These are phyloP conservation scores for Nematolebias whitei DNA, from an alignment of 2,113 vertebrate species.

Conservation along the genomic window DNA sequence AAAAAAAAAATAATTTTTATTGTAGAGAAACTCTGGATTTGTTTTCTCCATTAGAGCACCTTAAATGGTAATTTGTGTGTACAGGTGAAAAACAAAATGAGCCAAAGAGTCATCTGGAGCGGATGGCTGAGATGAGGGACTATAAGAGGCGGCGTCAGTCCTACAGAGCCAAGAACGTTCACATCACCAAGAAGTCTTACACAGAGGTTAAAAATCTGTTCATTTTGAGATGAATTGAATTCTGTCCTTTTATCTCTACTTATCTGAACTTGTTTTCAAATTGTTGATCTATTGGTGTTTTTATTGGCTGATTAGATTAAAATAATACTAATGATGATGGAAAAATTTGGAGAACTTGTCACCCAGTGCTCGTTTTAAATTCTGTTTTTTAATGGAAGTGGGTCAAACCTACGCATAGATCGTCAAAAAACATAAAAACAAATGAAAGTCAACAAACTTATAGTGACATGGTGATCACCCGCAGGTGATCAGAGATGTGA, in stretches of 20 bases:
- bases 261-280: background rate
- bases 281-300: too few relatives aligned
- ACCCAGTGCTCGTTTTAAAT: too few relatives aligned
- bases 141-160: conserved; percentile 96
- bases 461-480: background rate
- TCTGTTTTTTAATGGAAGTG: background rate
- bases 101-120: conserved; percentile 96
- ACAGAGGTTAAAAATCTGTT: conserved; percentile 82
- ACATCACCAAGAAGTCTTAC: conserved; percentile 98
- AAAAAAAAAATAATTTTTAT: background rate
- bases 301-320: too few relatives aligned
- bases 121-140: conserved; percentile 97
- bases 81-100: conserved; percentile 88
- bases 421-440: background rate
- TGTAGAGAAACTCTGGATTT: background rate
- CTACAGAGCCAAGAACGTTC: conserved; percentile 97
- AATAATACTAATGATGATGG: too few relatives aligned
- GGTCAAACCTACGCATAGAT: fast-evolving
- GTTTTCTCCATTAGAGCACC: background rate
- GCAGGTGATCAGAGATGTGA: conserved; percentile 95
- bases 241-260: background rate
- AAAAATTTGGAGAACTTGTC: too few relatives aligned
- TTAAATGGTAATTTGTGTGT: background rate
- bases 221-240: background rate
- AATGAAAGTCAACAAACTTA: background rate